Evolutionary conservation across 2,113 vertebrate genomes (phyloP), one percentile per base, ranked within the genome.

Genomic region (Chionis minor): DNA sequence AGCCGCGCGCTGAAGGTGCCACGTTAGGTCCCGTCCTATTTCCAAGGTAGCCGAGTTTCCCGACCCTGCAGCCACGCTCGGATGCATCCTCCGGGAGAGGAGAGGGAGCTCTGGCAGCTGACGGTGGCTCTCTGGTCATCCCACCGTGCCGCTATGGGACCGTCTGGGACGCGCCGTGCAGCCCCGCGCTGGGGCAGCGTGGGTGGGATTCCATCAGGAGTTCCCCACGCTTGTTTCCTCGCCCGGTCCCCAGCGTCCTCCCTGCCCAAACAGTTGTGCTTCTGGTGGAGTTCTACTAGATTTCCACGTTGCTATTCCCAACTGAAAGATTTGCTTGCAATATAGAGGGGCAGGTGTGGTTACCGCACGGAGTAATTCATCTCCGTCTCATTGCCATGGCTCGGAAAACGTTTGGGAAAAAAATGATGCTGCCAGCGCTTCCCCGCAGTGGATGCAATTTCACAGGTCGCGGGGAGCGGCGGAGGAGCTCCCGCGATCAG

Each of bases 171-270:
- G 19, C 4, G 3, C 10, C 33, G 5, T 0, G 0, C n/a, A 26
- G 40, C 26, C 35, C 7, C 0, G 0, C 30, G 24, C 45, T 6
- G 62, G 40, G 14, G 4, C 62, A 8, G 0, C 6, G 5, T 6
- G 55, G 6, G 6, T 0, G 7, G 13, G n/a, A 1, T n/a, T 22
- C 26, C 51, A 8, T 5, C 47, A 5, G 17, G 8, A 22, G 40
- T 30, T 47, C 15, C 32, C 6, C 17, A 3, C 4, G 0, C 16
- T 12, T 24, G 8, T 45, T 17, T 16, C 79, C 26, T 42, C 27
- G 62, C 23, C 3, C 40, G 14, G 44, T 44, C 6, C 44, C 44
- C 44, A 3, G 83, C 67, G 6, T 61, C 8, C 1, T 49, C 30
- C 55, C 44, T 69, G 59, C 33, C 30, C 3, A 16, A 58, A 7